These are phyloP conservation scores for Saccopteryx bilineata DNA, from an alignment of 2,113 vertebrate species.

Conservation along the genomic window DNA sequence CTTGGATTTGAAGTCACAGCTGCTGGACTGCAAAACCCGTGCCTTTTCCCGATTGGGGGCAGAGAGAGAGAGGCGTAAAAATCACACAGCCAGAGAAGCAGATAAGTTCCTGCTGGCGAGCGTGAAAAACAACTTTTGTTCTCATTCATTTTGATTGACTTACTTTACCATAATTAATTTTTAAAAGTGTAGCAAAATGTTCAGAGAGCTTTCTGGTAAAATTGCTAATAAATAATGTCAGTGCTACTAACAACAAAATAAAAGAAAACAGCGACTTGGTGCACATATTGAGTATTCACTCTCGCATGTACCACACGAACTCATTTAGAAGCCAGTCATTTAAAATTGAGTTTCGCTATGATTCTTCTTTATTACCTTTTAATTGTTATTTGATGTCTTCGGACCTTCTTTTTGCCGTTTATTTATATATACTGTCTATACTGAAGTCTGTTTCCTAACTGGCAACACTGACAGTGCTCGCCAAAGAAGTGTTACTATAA, in stretches of 20 bases:
- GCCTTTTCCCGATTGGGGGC: background rate
- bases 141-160: background rate
- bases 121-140: background rate
- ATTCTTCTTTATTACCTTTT: background rate
- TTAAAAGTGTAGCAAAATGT: background rate
- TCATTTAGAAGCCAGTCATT: conserved; percentile 21
- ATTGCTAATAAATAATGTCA: background rate
- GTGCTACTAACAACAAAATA: background rate
- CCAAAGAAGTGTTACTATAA: background rate
- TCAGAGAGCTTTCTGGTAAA: background rate
- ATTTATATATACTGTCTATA: background rate
- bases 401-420: too few relatives aligned
- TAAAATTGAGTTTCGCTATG: background rate
- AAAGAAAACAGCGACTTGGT: background rate
- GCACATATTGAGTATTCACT: background rate
- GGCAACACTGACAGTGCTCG: background rate
- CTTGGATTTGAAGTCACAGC: background rate
- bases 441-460: background rate
- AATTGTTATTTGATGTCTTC: conserved; percentile 19
- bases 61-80: background rate
- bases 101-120: background rate
- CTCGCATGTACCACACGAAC: background rate
- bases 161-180: conserved; percentile 6
- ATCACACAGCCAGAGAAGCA: background rate
- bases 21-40: background rate